phyloP scores from a whole-genome alignment of 2,113 vertebrate genomes.

The Castor canadensis region DNA sequence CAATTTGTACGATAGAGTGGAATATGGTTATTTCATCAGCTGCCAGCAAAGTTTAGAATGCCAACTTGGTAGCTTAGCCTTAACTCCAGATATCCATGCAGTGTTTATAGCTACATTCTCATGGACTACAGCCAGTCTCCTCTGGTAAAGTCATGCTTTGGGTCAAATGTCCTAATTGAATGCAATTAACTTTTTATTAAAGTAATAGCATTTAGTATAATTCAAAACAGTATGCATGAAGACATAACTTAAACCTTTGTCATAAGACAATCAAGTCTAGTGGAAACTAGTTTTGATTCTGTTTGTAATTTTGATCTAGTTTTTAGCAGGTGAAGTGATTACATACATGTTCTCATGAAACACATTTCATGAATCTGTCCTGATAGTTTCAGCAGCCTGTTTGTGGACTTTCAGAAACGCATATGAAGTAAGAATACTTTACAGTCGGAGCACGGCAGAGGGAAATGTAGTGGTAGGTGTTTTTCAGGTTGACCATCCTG shows the following conservation, averaged over 20 bases:
- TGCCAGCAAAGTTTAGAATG: slow-evolving; percentile 18
- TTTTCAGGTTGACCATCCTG: background rate
- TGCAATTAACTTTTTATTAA: background rate
- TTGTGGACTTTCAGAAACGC: background rate
- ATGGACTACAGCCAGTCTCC: background rate
- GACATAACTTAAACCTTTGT: background rate
- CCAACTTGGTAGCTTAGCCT: background rate
- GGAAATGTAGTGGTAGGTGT: background rate
- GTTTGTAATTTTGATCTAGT: background rate
- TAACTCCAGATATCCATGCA: background rate
- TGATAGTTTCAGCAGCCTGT: background rate
- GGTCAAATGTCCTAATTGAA: background rate
- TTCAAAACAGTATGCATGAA: background rate
- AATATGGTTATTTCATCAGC: background rate
- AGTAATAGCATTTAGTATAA: background rate
- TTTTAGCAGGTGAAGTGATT: background rate
- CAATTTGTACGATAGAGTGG: background rate
- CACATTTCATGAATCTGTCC: background rate
- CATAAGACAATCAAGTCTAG: background rate
- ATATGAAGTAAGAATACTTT: background rate
- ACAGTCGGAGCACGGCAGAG: background rate
- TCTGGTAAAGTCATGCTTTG: background rate
- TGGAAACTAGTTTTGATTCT: background rate
- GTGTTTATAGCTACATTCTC: background rate
- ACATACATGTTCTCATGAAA: background rate